These are phyloP conservation scores for Origma solitaria DNA, from an alignment of 2,113 vertebrate species.

Conservation along the genomic window DNA sequence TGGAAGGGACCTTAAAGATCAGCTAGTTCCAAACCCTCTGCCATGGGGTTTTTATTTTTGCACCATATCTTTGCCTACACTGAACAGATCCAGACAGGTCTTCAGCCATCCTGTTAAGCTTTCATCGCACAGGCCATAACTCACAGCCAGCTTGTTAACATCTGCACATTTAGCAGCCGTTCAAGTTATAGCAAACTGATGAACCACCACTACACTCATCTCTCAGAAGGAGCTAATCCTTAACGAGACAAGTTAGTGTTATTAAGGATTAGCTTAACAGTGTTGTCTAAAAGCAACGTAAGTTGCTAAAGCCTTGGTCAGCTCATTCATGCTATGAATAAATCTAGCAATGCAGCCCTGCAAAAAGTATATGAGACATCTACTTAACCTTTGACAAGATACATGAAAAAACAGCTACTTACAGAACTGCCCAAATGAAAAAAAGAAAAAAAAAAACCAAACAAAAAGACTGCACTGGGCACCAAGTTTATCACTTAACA, in stretches of 20 bases:
- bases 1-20: background rate
- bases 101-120: background rate
- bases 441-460: background rate
- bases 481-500: background rate
- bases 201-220: background rate
- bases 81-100: background rate
- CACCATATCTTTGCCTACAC: background rate
- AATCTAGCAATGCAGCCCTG: background rate
- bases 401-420: background rate
- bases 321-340: background rate
- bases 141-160: background rate
- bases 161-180: background rate
- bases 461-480: background rate
- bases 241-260: background rate
- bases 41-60: background rate
- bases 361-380: background rate
- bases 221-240: background rate
- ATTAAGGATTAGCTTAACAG: background rate
- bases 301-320: background rate
- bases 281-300: background rate
- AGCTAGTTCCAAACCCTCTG: background rate
- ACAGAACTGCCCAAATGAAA: background rate
- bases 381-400: background rate
- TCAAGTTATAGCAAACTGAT: background rate
- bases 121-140: fast-evolving